Conservation (phyloP, 2,888 invertebrate species). For the Platycheirus albimanus region DNA sequence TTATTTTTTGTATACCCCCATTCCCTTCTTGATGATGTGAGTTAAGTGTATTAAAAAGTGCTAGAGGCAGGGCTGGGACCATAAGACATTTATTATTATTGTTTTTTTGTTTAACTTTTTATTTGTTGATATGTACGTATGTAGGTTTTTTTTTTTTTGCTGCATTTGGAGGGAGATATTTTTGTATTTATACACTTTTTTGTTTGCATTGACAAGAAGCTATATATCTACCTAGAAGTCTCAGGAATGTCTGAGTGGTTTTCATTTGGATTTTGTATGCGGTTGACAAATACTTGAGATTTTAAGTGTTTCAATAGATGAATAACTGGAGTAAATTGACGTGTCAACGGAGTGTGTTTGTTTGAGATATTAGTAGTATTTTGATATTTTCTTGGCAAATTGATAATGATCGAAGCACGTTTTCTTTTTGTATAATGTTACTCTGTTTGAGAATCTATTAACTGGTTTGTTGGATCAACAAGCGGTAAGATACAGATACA, state of each 20-base stretch:
- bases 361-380: constrained; percentile 30
- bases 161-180: constrained; percentile 18
- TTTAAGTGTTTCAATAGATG: constrained; percentile 54
- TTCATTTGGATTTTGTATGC: constrained; percentile 25
- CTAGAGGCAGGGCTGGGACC: constrained; percentile 40
- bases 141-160: no score
- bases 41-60: constrained; percentile 66
- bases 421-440: constrained; percentile 1
- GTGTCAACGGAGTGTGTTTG: constrained; percentile 64
- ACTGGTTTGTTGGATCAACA: constrained; percentile 12
- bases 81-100: constrained; percentile 32
- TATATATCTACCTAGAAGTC: neutral
- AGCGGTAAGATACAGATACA: no score
- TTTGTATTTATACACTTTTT: constrained; percentile 14
- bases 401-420: constrained; percentile 58
- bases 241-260: constrained; percentile 55
- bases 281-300: constrained; percentile 62
- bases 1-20: no score
- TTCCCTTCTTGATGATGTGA: constrained; percentile 39
- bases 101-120: constrained; percentile 33
- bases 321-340: constrained; percentile 54
- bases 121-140: constrained; percentile 10
- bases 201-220: constrained; percentile 16
- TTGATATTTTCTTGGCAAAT: constrained; percentile 53
- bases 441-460: neutral